Percentiles rank a stretch among this genome's conserved stretches.
These are phyloP conservation scores for Drosophila kokeensis DNA, from an alignment of 2,888 invertebrate genomes.

Conservation along the genomic window DNA sequence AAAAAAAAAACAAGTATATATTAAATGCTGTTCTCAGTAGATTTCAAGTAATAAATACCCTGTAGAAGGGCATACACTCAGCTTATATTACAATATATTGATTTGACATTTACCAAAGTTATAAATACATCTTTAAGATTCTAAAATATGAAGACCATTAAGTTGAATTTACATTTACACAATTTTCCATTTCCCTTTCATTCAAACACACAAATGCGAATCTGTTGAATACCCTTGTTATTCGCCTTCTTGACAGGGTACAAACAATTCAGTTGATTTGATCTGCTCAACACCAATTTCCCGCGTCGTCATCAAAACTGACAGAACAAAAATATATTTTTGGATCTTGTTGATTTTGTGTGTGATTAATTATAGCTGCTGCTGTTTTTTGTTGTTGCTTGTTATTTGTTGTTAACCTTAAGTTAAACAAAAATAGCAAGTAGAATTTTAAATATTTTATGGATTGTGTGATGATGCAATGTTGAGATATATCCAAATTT, in stretches of 20 bases:
- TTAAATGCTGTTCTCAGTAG: neutral
- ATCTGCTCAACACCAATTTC: conserved; percentile 28
- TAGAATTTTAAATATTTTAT: conserved; percentile 74
- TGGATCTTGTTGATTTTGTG: conserved; percentile 63
- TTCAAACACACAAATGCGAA: neutral
- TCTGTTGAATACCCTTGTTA: neutral
- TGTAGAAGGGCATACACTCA: neutral
- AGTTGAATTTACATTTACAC: neutral
- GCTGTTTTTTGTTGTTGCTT: conserved; percentile 27
- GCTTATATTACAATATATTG: neutral
- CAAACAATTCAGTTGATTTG: conserved; percentile 16
- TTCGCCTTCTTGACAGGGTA: conserved; percentile 17
- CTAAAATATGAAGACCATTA: neutral
- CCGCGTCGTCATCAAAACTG: conserved; percentile 55
- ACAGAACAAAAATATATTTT: conserved; percentile 46
- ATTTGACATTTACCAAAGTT: neutral
- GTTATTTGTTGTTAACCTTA: conserved; percentile 75
- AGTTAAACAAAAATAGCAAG: conserved; percentile 73
- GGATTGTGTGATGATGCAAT: conserved; percentile 70
- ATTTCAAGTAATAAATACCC: conserved; percentile 1
- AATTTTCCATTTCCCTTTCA: neutral
- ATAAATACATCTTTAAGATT: neutral
- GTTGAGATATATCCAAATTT: conserved; percentile 45
- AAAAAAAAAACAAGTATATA: neutral
- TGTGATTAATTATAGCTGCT: conserved; percentile 58